A percentile compares a stretch with the other conserved stretches of the same genome.
phyloP scores from a whole-genome alignment of 1,140 invertebrate species.

The Aporrectodea caliginosa region DNA sequence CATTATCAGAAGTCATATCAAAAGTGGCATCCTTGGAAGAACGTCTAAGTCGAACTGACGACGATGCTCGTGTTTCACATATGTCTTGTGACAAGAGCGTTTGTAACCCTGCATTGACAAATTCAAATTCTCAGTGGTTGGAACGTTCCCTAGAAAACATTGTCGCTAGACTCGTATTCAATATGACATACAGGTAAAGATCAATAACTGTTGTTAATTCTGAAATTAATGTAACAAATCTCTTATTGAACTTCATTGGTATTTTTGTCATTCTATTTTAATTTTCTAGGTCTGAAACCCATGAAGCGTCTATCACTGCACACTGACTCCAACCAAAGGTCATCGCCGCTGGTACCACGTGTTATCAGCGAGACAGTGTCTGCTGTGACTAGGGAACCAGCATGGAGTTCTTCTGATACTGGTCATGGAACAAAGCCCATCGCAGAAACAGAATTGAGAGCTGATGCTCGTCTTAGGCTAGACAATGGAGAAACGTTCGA shows the following conservation, averaged over 20 bases:
- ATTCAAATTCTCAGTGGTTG: not conserved
- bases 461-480: not conserved
- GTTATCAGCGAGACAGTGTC: not conserved
- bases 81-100: not conserved
- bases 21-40: not conserved
- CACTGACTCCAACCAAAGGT: too few relatives aligned
- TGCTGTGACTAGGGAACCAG: not conserved
- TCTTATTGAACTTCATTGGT: too few relatives aligned
- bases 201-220: too few relatives aligned
- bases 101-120: not conserved
- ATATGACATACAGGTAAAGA: too few relatives aligned
- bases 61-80: not conserved
- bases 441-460: not conserved
- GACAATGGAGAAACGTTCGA: not conserved
- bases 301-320: too few relatives aligned
- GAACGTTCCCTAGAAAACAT: not conserved
- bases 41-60: not conserved
- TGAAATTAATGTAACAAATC: too few relatives aligned
- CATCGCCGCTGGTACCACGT: not conserved
- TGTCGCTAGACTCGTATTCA: not conserved
- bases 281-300: too few relatives aligned
- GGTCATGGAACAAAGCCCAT: not conserved
- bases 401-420: not conserved
- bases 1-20: not conserved
- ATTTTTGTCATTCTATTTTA: too few relatives aligned